Base-by-base conservation (phyloP, 2,888 invertebrate genomes). In the Dusona sp. region DNA sequence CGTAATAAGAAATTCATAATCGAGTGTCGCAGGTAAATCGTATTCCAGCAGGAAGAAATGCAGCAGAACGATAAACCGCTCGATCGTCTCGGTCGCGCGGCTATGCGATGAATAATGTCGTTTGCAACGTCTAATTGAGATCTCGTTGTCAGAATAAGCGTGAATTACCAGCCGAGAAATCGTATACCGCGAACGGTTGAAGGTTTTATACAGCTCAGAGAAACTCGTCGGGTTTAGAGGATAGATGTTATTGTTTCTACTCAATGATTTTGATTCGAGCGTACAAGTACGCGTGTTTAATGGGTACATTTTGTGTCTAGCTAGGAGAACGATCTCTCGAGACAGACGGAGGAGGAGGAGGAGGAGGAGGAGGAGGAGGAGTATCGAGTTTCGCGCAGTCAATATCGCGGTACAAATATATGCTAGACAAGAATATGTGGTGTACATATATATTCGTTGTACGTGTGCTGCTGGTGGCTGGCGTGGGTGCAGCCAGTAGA, bases 381-480 rank as follows among this genome's bases (percentile, higher is more conserved):
- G 78, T 82, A 78, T 84, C 84, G 84, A 80, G 80, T 84, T 84
- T 77, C 84, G 61, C 45, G 42, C 22, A 57, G 29, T 19, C 33
- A 33, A 33, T 33, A 33, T 33, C 33, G 9, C 9, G 42, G 19
- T 16, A 19, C 11, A 16, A 42, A 38, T 42, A 51, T 48, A 48
- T 38, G 22, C 51, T 22, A 54, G 54, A 54, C 22, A 22, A 22
- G 22, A 54, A 54, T 54, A 9, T 11, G 22, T 16, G 9, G 9
- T 54, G 22, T 54, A 22, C 22, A 19, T 54, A 11, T n/a, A 54
- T 22, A 54, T 54, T 29, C 16, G 29, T 16, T 61, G 16, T 9
- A 42, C 61, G 19, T 75, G 25, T 42, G 36, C 29, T 38, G 19
- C 9, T 22, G n/a, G 42, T 25, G 25, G 57, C 61, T 33, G 19